Base-by-base conservation (phyloP, 64 coral and sea anemone species). In the Dendronephthya gigantea region DNA sequence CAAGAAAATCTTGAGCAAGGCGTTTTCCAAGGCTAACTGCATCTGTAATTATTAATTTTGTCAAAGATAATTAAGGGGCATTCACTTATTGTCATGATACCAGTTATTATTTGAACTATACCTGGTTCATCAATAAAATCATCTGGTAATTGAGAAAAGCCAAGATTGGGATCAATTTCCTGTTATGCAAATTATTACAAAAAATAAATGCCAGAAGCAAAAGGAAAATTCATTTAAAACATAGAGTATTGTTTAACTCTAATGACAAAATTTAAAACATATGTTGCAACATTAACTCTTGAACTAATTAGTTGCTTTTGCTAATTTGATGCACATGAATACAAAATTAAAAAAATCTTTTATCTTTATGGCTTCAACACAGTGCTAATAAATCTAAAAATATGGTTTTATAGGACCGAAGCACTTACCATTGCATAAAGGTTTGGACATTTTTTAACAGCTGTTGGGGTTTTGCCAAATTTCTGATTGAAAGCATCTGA, bases 401-500 rank as follows among this genome's bases (percentile, higher is more conserved):
- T n/a, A n/a, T n/a, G n/a, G n/a, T n/a, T n/a, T n/a, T n/a, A n/a
- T n/a, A n/a, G n/a, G 30, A 28, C 27, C 36, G 10, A 28, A 35
- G 13, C 9, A 79, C 72, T 79, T 35, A 98, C 95, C 95, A 98
- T 98, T 17, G 95, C 95, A 92, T 35, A 93, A 5, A 98, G 35
- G 52, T 98, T 98, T 7, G 87, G 50, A 43, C 83, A 91, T 49
- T 92, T 87, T 49, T 90, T 87, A 0, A 98, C 92, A 58, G 45
- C 40, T 6, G 95, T 93, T 40, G 95, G 95, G n/a, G 89, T 83
- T 88, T 93, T 98, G 35, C 95, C 88, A 92, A 98, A 98, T 49
- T 98, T 98, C 52, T 98, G 95, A 88, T 93, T 84, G 89, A 98
- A 98, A 19, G 95, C 95, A 92, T 98, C 95, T 16, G 95, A 98